These are phyloP conservation scores for Netelia inedita DNA, from an alignment of 2,888 invertebrate genomes.

Conservation along the genomic window DNA sequence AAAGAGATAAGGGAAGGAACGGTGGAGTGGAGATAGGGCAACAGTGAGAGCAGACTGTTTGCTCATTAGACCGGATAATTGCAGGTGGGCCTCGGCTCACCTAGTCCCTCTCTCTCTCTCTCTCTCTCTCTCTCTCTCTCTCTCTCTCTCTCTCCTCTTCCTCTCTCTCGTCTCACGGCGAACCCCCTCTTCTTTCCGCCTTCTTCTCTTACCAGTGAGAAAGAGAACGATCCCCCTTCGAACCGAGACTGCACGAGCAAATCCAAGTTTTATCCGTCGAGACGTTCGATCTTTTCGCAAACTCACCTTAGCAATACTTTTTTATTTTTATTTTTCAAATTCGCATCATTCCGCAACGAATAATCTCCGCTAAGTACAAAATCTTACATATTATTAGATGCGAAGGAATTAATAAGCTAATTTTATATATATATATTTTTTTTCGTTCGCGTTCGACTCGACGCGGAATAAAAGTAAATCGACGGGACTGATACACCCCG, in stretches of 20 bases:
- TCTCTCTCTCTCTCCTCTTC: constrained; percentile 60
- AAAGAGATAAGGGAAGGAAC: constrained; percentile 66
- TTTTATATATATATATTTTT: background rate
- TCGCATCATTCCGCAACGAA: background rate
- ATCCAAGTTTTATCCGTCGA: background rate
- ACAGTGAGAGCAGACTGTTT: constrained; percentile 80
- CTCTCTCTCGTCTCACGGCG: constrained; percentile 12
- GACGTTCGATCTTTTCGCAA: background rate
- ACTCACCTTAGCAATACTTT: background rate
- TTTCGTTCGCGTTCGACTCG: constrained; percentile 2
- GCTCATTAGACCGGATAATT: constrained; percentile 85
- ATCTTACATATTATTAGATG: constrained; percentile 31
- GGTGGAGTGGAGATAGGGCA: constrained; percentile 64
- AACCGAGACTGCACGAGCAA: background rate
- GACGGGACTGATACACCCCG: background rate
- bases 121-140: constrained; percentile 74
- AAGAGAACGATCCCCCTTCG: background rate
- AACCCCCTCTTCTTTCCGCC: constrained; percentile 13
- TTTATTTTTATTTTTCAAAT: background rate
- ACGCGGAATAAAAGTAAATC: constrained; percentile 5
- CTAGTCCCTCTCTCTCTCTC: constrained; percentile 74
- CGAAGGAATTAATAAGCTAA: background rate
- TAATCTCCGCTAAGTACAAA: constrained; percentile 3
- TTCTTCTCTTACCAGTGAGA: constrained; percentile 23
- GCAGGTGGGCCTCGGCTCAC: constrained; percentile 80